A percentile compares a stretch with the other conserved stretches of the same genome.
These are phyloP conservation scores for Drosophila cardini DNA, from an alignment of 1,140 invertebrate genomes.

Conservation along the genomic window DNA sequence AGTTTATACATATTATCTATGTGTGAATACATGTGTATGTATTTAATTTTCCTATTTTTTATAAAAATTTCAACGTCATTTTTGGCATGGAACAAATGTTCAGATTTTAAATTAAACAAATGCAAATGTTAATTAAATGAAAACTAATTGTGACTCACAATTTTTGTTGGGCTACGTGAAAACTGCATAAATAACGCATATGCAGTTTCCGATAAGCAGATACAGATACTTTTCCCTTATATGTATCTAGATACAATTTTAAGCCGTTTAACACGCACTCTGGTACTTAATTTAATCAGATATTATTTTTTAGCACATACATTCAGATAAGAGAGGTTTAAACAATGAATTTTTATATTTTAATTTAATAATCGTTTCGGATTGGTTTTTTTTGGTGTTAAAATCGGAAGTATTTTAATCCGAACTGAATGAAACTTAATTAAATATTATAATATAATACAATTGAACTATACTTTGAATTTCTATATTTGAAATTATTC, in stretches of 20 bases:
- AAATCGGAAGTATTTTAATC: too few species aligned
- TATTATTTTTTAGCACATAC: background rate
- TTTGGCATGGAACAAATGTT: slow-evolving; percentile 39
- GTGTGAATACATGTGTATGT: slow-evolving; percentile 29
- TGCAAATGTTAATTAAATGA: slow-evolving; percentile 17
- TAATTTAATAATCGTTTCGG: too few species aligned
- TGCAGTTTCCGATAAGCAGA: slow-evolving; percentile 9
- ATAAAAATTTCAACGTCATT: slow-evolving; percentile 65
- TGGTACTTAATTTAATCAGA: background rate
- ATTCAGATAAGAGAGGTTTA: too few species aligned
- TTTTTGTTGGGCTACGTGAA: slow-evolving; percentile 11
- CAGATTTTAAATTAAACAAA: slow-evolving; percentile 3
- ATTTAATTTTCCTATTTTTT: slow-evolving; percentile 38
- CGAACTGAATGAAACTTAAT: too few species aligned
- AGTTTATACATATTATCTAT: slow-evolving; percentile 31
- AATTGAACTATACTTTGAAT: too few species aligned
- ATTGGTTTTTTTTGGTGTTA: too few species aligned
- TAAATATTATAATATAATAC: too few species aligned
- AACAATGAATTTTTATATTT: too few species aligned
- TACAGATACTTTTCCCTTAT: background rate
- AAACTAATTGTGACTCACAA: slow-evolving; percentile 20
- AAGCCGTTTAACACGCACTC: slow-evolving; percentile 11
- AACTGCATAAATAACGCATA: background rate
- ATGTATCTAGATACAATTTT: background rate
- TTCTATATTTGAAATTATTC: too few species aligned